Base-by-base conservation (phyloP, 2,888 invertebrate genomes). In the Drosophila pseudotakahashii region DNA sequence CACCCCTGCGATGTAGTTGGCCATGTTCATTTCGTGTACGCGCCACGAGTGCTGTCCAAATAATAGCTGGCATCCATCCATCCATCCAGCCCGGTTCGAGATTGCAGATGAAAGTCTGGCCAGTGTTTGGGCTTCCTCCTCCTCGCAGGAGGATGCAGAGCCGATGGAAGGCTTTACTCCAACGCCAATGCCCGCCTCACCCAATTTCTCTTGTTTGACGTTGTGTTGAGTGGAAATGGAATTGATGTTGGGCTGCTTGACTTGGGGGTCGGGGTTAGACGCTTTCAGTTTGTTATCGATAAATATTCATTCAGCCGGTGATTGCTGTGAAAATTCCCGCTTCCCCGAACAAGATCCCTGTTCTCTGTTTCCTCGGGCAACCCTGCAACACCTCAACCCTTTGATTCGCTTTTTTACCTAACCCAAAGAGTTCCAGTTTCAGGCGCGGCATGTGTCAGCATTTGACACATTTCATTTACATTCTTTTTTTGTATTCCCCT, bases 381-480 rank as follows among this genome's bases (percentile, higher is more conserved):
- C n/a, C 34, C 19, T 5, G 7, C 23, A 13, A 44, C 44, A 13
- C 44, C 19, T 13, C 44, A 7, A 2, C 44, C 55, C 68, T 36
- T 68, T 14, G 39, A 50, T 32, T 10, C 45, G 41, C 32, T 44
- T 32, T 36, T 51, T 37, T 7, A 19, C 30, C 37, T 36, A 36
- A 42, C 34, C 42, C 42, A 32, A 39, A 30, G 39, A 62, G 60
- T 62, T 48, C n/a, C 47, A 34, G 62, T 32, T 34, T 39, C 39
- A 61, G 55, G 50, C 61, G 72, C 58, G 62, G 71, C 69, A 73
- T 83, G 64, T 76, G 81, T 73, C 79, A 59, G 59, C 68, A 72
- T 79, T 87, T 79, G 82, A 87, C 83, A 87, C 82, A 78, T 84
- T 79, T 78, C 78, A 81, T 71, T 62, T 81, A 70, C 81, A 67